Evolutionary conservation across 2,113 vertebrate genomes (phyloP).

Genomic region (Okapia johnstoni): DNA sequence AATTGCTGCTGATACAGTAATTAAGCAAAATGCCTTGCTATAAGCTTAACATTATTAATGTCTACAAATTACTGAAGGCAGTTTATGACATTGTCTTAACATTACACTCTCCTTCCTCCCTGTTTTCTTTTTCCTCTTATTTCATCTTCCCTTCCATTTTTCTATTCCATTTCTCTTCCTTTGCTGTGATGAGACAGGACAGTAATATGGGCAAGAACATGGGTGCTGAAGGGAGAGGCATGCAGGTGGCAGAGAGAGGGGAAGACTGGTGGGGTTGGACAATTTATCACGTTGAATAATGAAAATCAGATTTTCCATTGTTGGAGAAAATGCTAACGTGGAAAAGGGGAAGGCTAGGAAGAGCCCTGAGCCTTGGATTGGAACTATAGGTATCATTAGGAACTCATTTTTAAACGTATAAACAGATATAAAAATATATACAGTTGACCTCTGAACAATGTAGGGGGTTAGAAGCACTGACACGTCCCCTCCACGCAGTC

Average conservation of each 20-base stretch:
- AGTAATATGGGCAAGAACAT: not conserved
- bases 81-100: not conserved
- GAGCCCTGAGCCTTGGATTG: not conserved
- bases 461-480: not conserved
- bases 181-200: not conserved
- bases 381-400: not conserved
- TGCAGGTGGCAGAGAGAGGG: not conserved
- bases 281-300: not conserved
- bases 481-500: not conserved
- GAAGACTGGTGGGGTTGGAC: not conserved
- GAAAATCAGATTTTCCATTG: not conserved
- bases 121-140: not conserved
- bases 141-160: not conserved
- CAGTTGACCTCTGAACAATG: not conserved
- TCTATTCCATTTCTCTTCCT: not conserved
- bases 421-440: not conserved
- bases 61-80: not conserved
- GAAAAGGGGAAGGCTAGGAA: not conserved
- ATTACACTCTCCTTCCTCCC: not conserved
- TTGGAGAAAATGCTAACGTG: not conserved
- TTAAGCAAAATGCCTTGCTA: not conserved
- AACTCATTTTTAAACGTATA: not conserved
- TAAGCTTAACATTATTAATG: not conserved
- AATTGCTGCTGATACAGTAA: not conserved
- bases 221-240: not conserved